These are phyloP conservation scores for Chaetodon auriga DNA, from an alignment of 2,113 vertebrate genomes.

Conservation along the genomic window DNA sequence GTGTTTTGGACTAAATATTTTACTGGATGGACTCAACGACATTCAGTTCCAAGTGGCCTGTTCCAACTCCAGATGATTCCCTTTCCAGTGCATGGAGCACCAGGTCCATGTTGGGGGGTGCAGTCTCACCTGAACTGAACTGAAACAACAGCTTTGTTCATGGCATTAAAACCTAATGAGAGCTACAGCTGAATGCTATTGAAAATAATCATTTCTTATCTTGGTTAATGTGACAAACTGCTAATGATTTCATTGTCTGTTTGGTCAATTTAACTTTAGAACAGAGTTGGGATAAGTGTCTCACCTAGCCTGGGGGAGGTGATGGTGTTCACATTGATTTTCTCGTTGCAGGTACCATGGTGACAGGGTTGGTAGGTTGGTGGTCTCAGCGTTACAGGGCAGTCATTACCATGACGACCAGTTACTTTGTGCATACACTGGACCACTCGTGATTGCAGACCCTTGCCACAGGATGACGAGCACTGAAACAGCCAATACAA, in stretches of 20 bases:
- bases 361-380: conserved; percentile 93
- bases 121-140: too few relatives aligned
- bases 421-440: conserved; percentile 98
- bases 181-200: not conserved
- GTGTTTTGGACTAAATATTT: too few relatives aligned
- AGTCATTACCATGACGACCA: conserved; percentile 94
- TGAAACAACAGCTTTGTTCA: not conserved
- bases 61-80: too few relatives aligned
- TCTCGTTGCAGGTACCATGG: conserved; percentile 91
- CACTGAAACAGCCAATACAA: conserved; percentile 84
- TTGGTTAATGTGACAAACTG: not conserved
- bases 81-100: too few relatives aligned
- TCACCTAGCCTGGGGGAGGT: conserved; percentile 96
- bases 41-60: too few relatives aligned
- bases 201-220: not conserved
- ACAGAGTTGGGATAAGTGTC: conserved; percentile 36
- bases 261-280: not conserved
- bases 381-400: conserved; percentile 87
- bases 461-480: conserved; percentile 94
- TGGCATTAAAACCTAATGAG: not conserved
- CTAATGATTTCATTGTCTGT: not conserved
- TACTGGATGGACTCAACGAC: too few relatives aligned
- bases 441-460: conserved; percentile 95
- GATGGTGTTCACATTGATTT: conserved; percentile 94
- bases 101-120: too few relatives aligned